A percentile compares a stretch with the other conserved stretches of the same genome.
These are phyloP conservation scores for Chrosomus eos DNA, from an alignment of 2,797 vertebrate genomes.

Conservation along the genomic window DNA sequence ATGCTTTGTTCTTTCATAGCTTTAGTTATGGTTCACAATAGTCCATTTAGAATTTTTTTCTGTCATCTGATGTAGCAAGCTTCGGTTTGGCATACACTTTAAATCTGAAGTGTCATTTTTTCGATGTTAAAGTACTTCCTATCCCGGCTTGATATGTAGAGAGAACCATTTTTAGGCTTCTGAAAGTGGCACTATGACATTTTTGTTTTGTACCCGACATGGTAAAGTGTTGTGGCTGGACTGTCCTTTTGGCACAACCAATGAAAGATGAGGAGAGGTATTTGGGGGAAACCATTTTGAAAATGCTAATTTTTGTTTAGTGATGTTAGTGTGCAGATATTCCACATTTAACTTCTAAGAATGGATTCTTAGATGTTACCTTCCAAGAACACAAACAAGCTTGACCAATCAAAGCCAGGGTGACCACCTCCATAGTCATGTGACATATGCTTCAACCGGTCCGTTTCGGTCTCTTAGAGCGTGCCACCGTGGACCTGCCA, in stretches of 20 bases:
- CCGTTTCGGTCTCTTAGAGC: slow-evolving; percentile 29
- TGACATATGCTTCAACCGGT: slow-evolving; percentile 29
- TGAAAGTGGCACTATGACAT: neutral
- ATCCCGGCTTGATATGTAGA: neutral
- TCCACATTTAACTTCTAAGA: neutral
- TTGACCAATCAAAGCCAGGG: slow-evolving; percentile 22
- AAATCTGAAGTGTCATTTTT: neutral
- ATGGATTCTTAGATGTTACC: slow-evolving; percentile 5
- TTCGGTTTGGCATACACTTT: neutral
- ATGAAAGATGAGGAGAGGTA: neutral
- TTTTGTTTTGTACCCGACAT: neutral
- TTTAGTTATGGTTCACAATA: neutral
- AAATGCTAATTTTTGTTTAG: neutral
- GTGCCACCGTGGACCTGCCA: slow-evolving; percentile 31
- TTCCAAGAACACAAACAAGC: slow-evolving; percentile 9
- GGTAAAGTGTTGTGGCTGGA: neutral
- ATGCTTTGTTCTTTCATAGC: neutral
- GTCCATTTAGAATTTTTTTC: neutral
- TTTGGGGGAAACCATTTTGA: neutral
- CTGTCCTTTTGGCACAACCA: neutral
- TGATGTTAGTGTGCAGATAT: neutral
- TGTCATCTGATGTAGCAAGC: slow-evolving; percentile 19
- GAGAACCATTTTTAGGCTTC: neutral
- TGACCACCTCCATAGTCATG: slow-evolving; percentile 21
- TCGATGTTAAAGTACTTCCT: slow-evolving; percentile 6